A percentile compares a stretch with the other conserved stretches of the same genome.
phyloP scores from a whole-genome alignment of 2,113 vertebrate genomes.

The Macquaria australasica region DNA sequence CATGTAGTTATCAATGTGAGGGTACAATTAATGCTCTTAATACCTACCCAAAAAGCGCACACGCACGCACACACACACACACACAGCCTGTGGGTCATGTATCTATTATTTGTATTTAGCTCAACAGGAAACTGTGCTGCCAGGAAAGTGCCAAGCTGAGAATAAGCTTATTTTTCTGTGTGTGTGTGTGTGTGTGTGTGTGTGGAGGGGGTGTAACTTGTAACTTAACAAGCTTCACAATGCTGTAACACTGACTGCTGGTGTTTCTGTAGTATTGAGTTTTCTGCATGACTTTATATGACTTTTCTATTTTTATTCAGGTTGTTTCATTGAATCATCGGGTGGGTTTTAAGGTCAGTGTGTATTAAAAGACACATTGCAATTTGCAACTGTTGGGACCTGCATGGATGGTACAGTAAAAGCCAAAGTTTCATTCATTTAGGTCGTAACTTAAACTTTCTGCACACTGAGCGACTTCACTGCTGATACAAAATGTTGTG shows the following conservation, averaged over 20 bases:
- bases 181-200: background rate
- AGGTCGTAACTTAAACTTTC: background rate
- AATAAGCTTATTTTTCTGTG: background rate
- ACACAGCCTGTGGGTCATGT: background rate
- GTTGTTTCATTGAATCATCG: background rate
- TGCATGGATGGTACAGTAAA: background rate
- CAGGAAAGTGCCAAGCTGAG: background rate
- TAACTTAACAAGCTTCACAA: constrained; percentile 4
- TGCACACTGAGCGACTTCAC: background rate
- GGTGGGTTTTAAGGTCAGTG: background rate
- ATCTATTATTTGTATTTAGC: constrained; percentile 45
- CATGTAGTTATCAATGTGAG: constrained; percentile 74
- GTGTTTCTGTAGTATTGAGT: background rate
- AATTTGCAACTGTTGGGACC: background rate
- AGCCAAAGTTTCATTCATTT: background rate
- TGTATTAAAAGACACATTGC: background rate
- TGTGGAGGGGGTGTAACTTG: background rate
- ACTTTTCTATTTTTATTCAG: background rate
- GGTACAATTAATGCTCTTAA: constrained; percentile 76
- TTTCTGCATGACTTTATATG: background rate
- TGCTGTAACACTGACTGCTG: background rate
- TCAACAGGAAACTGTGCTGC: constrained; percentile 10
- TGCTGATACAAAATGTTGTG: background rate
- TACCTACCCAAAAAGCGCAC: constrained; percentile 9
- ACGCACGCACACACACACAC: background rate